Evolutionary conservation across 2,113 vertebrate genomes (phyloP).

Genomic region (Dromiciops gliroides): DNA sequence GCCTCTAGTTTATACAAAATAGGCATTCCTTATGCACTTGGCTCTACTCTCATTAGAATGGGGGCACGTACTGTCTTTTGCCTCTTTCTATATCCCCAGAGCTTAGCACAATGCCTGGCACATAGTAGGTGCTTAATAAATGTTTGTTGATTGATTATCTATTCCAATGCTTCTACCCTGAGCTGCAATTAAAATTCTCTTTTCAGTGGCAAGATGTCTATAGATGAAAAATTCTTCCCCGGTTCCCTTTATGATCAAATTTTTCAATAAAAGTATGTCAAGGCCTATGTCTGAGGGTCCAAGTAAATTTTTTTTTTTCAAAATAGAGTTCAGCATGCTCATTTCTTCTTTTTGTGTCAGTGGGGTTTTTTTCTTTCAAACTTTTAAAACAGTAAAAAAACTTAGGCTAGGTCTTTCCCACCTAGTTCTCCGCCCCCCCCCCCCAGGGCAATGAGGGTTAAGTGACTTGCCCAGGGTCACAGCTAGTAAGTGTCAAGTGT

Average conservation of each 20-base stretch:
- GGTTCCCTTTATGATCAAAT: background rate
- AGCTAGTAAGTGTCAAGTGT: too few species aligned
- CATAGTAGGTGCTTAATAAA: background rate
- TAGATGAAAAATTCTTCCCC: constrained; percentile 5
- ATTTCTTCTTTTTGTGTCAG: too few species aligned
- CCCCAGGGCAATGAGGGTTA: too few species aligned
- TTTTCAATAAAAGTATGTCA: constrained; percentile 19
- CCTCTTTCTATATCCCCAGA: background rate
- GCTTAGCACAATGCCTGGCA: background rate
- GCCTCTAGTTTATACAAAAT: background rate
- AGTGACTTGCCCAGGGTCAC: too few species aligned
- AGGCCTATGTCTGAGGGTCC: background rate
- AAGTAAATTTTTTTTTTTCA: constrained; percentile 15
- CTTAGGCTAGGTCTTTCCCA: background rate
- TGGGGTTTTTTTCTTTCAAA: background rate
- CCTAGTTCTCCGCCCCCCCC: too few species aligned
- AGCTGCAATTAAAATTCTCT: constrained; percentile 25
- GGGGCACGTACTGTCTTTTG: background rate
- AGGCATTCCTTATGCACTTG: background rate
- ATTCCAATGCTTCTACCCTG: background rate
- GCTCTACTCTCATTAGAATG: background rate
- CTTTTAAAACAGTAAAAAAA: background rate
- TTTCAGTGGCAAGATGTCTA: background rate
- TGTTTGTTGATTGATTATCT: background rate
- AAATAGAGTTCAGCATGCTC: constrained; percentile 10